phyloP scores from a whole-genome alignment of 2,797 vertebrate genomes.

The Hypotaenidia philippensis region DNA sequence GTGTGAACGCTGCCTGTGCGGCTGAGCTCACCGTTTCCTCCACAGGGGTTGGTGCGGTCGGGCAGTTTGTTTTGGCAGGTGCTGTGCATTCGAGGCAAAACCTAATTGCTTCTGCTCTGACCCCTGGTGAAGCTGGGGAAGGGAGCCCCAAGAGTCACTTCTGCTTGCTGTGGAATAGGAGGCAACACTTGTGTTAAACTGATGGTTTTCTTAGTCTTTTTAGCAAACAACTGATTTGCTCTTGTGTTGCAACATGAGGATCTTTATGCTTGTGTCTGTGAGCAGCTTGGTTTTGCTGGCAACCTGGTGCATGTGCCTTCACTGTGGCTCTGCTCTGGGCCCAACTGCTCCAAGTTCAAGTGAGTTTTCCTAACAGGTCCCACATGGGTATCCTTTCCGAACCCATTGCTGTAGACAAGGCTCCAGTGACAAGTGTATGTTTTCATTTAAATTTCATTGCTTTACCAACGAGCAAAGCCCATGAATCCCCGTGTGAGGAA shows the following conservation, averaged over 20 bases:
- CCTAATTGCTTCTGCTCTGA: neutral
- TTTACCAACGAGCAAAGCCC: neutral
- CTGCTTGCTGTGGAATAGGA: rapidly evolving
- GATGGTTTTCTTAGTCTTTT: neutral
- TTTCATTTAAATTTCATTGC: neutral
- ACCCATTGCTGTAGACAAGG: neutral
- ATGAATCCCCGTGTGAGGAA: neutral
- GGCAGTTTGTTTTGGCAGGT: rapidly evolving
- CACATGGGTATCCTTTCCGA: neutral
- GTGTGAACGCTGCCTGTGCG: rapidly evolving
- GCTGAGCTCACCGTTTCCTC: neutral
- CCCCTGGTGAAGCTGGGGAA: neutral
- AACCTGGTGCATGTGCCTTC: neutral
- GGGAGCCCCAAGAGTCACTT: neutral
- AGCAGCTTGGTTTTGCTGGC: neutral
- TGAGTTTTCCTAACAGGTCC: neutral
- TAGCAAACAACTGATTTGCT: neutral
- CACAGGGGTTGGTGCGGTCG: rapidly evolving
- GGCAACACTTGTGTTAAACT: neutral
- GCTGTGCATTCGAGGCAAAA: rapidly evolving
- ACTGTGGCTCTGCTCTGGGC: rapidly evolving
- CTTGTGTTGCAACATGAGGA: rapidly evolving
- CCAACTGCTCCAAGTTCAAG: neutral
- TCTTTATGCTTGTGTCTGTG: too few relatives aligned
- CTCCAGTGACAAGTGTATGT: neutral